These are phyloP conservation scores for Synanthedon tipuliformis DNA, from an alignment of 2,888 invertebrate genomes.

Conservation along the genomic window DNA sequence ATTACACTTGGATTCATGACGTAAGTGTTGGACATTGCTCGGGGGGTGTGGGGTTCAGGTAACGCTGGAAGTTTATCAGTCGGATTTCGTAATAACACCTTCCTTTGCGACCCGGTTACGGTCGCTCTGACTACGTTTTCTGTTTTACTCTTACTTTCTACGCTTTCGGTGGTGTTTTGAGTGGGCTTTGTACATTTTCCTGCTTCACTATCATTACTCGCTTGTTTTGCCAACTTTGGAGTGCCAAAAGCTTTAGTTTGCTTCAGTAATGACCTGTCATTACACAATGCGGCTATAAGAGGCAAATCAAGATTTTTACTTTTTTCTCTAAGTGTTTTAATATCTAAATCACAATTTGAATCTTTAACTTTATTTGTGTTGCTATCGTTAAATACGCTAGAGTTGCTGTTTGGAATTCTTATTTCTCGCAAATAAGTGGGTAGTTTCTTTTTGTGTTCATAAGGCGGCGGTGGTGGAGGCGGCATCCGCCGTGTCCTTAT, in stretches of 20 bases:
- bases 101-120: slow-evolving; percentile 72
- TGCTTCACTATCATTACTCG: slow-evolving; percentile 56
- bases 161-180: slow-evolving; percentile 55
- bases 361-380: slow-evolving; percentile 47
- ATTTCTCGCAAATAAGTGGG: slow-evolving; percentile 62
- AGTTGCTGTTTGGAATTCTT: slow-evolving; percentile 26
- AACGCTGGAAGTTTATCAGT: slow-evolving; percentile 81
- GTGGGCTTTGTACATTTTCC: slow-evolving; percentile 55
- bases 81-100: slow-evolving; percentile 74
- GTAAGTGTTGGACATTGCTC: slow-evolving; percentile 79
- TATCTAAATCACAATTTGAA: slow-evolving; percentile 74
- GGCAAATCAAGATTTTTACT: slow-evolving; percentile 92
- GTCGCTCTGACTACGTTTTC: slow-evolving; percentile 74
- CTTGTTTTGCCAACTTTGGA: slow-evolving; percentile 71
- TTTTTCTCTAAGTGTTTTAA: slow-evolving; percentile 86
- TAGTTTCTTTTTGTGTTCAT: slow-evolving; percentile 64
- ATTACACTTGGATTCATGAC: slow-evolving; percentile 66
- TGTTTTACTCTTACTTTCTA: slow-evolving; percentile 56
- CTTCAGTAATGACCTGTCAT: slow-evolving; percentile 88
- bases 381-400: slow-evolving; percentile 32
- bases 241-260: slow-evolving; percentile 89
- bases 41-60: slow-evolving; percentile 67
- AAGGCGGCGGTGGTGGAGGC: slow-evolving; percentile 67
- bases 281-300: slow-evolving; percentile 92
- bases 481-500: slow-evolving; percentile 67